Percentiles rank a stretch among this genome's conserved stretches.
These are phyloP conservation scores for Philonicus albiceps DNA, from an alignment of 2,888 invertebrate species.

Conservation along the genomic window DNA sequence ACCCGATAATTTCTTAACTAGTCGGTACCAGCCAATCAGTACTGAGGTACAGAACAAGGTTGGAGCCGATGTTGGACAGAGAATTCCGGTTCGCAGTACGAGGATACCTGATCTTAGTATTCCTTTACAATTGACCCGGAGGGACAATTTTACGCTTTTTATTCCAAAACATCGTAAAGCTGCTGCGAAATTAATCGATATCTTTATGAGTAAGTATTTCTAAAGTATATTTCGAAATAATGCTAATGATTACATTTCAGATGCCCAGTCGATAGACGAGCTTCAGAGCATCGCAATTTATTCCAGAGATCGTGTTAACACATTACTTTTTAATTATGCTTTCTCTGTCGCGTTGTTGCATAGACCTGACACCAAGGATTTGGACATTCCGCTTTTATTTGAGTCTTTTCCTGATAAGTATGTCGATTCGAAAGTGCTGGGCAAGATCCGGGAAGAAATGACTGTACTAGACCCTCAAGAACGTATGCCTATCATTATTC, in stretches of 20 bases:
- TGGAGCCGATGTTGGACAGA: conserved; percentile 64
- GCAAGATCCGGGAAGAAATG: conserved; percentile 67
- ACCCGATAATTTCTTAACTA: conserved; percentile 69
- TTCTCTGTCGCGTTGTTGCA: conserved; percentile 79
- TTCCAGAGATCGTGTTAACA: conserved; percentile 77
- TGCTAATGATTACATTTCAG: conserved; percentile 59
- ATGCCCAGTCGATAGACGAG: conserved; percentile 75
- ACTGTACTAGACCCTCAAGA: conserved; percentile 69
- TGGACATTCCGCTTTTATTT: conserved; percentile 70
- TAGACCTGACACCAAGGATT: conserved; percentile 68
- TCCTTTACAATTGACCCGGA: conserved; percentile 70
- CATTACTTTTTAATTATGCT: conserved; percentile 81
- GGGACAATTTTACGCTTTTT: conserved; percentile 76
- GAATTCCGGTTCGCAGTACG: conserved; percentile 69
- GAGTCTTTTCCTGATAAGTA: conserved; percentile 74
- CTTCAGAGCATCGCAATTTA: conserved; percentile 73
- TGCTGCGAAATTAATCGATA: conserved; percentile 73
- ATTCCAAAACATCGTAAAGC: conserved; percentile 73
- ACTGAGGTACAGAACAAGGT: conserved; percentile 68
- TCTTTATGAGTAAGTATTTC: conserved; percentile 65
- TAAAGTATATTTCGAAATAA: neutral
- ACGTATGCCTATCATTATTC: conserved; percentile 70
- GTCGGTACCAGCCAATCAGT: conserved; percentile 65
- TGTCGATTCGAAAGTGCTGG: conserved; percentile 69
- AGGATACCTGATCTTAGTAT: conserved; percentile 70